Conservation (phyloP, 1,140 invertebrate genomes). For the Microplitis demolitor region DNA sequence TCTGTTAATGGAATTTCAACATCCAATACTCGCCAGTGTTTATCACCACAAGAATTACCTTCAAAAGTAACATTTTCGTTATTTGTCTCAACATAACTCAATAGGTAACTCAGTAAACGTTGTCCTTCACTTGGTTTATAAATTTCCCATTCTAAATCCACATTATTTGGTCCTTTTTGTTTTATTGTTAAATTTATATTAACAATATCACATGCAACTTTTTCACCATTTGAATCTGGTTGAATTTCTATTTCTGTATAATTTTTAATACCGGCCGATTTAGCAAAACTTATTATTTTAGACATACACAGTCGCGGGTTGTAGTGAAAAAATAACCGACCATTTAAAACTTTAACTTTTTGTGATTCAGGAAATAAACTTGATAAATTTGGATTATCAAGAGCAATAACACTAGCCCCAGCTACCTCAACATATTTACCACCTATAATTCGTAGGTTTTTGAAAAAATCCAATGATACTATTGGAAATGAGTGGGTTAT, state of each 20-base stretch:
- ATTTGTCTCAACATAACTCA: slow-evolving; percentile 65
- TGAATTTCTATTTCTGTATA: slow-evolving; percentile 64
- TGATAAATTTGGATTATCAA: slow-evolving; percentile 57
- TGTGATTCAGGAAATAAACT: slow-evolving; percentile 39
- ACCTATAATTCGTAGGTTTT: slow-evolving; percentile 63
- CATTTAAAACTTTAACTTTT: slow-evolving; percentile 65
- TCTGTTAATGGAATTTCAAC: slow-evolving; percentile 37
- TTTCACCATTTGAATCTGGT: slow-evolving; percentile 71
- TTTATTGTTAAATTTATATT: slow-evolving; percentile 58
- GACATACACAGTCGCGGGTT: slow-evolving; percentile 77
- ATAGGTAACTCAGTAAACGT: slow-evolving; percentile 65
- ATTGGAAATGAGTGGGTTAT: slow-evolving; percentile 67
- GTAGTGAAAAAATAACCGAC: slow-evolving; percentile 73
- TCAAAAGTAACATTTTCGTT: slow-evolving; percentile 60
- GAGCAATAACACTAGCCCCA: slow-evolving; percentile 63
- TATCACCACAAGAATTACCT: slow-evolving; percentile 42
- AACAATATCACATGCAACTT: slow-evolving; percentile 67
- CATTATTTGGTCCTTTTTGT: slow-evolving; percentile 48
- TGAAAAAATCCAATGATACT: slow-evolving; percentile 67
- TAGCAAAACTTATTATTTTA: slow-evolving; percentile 68
- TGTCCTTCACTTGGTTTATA: slow-evolving; percentile 55
- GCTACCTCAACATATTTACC: slow-evolving; percentile 60
- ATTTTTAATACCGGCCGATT: slow-evolving; percentile 48
- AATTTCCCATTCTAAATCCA: slow-evolving; percentile 62
- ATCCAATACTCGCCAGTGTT: slow-evolving; percentile 47